A percentile compares a stretch with the other conserved stretches of the same genome.
Conservation (phyloP, 2,113 vertebrate genomes). For the Lepus europaeus region DNA sequence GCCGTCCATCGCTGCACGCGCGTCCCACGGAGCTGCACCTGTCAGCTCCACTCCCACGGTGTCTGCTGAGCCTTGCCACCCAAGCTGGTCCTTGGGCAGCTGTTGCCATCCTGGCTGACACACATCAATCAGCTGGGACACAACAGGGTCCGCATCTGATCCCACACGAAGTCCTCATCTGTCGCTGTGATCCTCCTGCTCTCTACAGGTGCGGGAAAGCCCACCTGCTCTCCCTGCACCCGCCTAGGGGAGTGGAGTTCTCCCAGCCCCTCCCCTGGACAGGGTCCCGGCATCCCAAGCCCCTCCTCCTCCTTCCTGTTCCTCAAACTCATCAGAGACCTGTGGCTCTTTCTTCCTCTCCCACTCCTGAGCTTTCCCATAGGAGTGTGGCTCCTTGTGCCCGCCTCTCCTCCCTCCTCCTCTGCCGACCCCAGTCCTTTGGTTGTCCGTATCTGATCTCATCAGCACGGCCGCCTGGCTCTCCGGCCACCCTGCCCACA, state of each 20-base stretch:
- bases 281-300: too few species aligned
- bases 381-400: neutral
- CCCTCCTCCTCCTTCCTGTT: neutral
- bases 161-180: neutral
- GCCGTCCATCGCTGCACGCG: neutral
- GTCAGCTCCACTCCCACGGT: neutral
- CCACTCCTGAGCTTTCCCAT: neutral
- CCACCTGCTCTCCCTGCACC: neutral
- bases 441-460: neutral
- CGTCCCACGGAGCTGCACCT: neutral
- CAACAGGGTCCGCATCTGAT: neutral
- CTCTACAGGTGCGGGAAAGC: too few species aligned
- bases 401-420: accelerated
- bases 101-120: neutral
- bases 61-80: neutral
- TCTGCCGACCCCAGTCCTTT: neutral
- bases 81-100: neutral
- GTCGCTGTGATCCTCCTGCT: neutral
- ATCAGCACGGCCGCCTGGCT: neutral
- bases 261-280: neutral
- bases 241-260: neutral
- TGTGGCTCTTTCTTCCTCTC: slow-evolving; percentile 4
- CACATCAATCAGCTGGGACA: neutral
- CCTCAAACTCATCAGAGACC: neutral
- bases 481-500: neutral